These are phyloP conservation scores for Luperina testacea DNA, from an alignment of 2,888 invertebrate species.

Conservation along the genomic window DNA sequence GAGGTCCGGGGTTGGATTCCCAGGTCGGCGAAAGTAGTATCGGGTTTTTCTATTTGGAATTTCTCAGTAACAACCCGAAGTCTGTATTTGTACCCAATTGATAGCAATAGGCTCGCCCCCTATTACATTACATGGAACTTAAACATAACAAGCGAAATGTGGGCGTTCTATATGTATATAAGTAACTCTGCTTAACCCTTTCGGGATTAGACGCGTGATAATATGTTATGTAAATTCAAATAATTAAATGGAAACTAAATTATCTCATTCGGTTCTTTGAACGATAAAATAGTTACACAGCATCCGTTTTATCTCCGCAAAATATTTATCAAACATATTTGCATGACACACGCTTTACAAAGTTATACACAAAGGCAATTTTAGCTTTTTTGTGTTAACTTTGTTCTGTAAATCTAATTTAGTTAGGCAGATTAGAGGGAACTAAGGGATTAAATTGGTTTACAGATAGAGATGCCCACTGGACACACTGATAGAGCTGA, in stretches of 20 bases:
- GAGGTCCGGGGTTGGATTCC: not conserved
- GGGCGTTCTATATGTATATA: not conserved
- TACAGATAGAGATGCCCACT: slow-evolving; percentile 1
- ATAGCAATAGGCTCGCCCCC: not conserved
- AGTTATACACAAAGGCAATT: slow-evolving; percentile 32
- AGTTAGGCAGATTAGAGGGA: slow-evolving; percentile 15
- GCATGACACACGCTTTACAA: slow-evolving; percentile 48
- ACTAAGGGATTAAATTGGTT: slow-evolving; percentile 13
- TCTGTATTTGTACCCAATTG: not conserved
- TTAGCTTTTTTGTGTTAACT: slow-evolving; percentile 27
- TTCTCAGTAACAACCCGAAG: not conserved
- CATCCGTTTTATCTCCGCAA: slow-evolving; percentile 58
- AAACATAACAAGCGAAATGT: not conserved
- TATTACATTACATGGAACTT: not conserved
- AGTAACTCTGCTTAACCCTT: not conserved
- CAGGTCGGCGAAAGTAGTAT: not conserved
- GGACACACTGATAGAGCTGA: not conserved
- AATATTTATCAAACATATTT: slow-evolving; percentile 61
- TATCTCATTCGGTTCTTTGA: slow-evolving; percentile 65
- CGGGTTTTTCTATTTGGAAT: not conserved
- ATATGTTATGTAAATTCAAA: slow-evolving; percentile 25
- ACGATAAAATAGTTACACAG: slow-evolving; percentile 52
- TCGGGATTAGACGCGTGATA: not conserved
- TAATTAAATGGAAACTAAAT: slow-evolving; percentile 63
- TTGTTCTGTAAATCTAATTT: slow-evolving; percentile 39